Base-by-base conservation (phyloP, 2,797 vertebrate genomes). In the Hemitrygon akajei region DNA sequence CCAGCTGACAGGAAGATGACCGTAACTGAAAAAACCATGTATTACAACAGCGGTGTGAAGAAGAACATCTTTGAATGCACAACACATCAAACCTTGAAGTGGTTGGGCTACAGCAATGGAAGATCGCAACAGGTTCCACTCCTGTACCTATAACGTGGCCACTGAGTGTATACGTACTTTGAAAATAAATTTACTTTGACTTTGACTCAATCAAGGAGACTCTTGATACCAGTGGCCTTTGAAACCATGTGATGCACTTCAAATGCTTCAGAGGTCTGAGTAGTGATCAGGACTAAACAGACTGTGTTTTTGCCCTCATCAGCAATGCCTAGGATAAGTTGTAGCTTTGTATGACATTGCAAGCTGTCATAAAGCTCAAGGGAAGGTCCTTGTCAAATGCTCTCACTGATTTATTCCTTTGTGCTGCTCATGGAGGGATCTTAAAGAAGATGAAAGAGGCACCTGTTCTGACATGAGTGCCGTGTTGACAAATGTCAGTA, bases 331-430 rank as follows among this genome's bases (percentile, higher is more conserved):
- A 69, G 60, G 60, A 16, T 60, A 69, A n/a, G 16, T 89, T 69
- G 86, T 69, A 18, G 63, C 86, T 89, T 37, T 11, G 37, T 37
- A 11, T 22, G 86, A 22, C 63, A 37, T 89, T 10, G 16, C 63
- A 89, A 89, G 69, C 34, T 89, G 86, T 34, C 60, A 89, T 89
- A 89, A 89, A 89, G 63, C 86, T 69, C 63, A 89, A 34, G 60
- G 86, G 86, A 89, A 69, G 22, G 16, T 66, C 34, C 77, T 37
- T 18, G n/a, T 37, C 1, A 20, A 37, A 63, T 63, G 86, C 30
- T 66, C 20, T 37, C 86, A 69, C 37, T 37, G 63, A 89, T 89
- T 66, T 89, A 89, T 89, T 66, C 60, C 86, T 69, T 37, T 22
- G 60, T 60, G 10, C n/a, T 34, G 86, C 86, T 66, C 16, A 37